phyloP scores from a whole-genome alignment of 2,113 vertebrate species.

The Albula goreensis region DNA sequence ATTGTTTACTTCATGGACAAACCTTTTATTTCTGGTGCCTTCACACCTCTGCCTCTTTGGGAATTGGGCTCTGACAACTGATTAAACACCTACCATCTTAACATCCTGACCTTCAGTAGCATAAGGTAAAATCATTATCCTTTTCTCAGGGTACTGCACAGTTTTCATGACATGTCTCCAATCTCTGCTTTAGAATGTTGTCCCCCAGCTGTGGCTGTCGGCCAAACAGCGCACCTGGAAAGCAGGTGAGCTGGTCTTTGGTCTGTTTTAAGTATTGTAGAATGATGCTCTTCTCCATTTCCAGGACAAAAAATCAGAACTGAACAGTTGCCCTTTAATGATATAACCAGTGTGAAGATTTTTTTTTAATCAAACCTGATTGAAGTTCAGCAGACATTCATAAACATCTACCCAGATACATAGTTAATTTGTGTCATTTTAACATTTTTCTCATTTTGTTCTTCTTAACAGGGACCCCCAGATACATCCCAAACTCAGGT shows the following conservation, averaged over 20 bases:
- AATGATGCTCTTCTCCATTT: no score
- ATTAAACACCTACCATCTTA: neutral
- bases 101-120: neutral
- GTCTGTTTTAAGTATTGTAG: neutral
- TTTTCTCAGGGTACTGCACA: neutral
- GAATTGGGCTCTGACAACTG: neutral
- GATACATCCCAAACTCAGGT: constrained; percentile 56
- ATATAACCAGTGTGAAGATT: neutral
- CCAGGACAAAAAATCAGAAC: no score
- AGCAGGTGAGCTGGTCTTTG: constrained; percentile 51
- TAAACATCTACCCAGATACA: neutral
- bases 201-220: constrained; percentile 68
- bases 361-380: neutral
- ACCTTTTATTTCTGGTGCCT: neutral
- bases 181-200: constrained; percentile 43
- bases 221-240: constrained; percentile 69
- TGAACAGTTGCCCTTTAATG: neutral
- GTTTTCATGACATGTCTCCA: constrained; percentile 2
- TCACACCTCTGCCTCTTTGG: no score
- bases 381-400: neutral
- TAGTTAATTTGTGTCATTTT: neutral
- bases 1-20: neutral
- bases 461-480: constrained; percentile 35
- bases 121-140: neutral
- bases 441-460: constrained; percentile 11